Base-by-base conservation (phyloP, 1,140 invertebrate genomes). In the Drosophila yakuba region DNA sequence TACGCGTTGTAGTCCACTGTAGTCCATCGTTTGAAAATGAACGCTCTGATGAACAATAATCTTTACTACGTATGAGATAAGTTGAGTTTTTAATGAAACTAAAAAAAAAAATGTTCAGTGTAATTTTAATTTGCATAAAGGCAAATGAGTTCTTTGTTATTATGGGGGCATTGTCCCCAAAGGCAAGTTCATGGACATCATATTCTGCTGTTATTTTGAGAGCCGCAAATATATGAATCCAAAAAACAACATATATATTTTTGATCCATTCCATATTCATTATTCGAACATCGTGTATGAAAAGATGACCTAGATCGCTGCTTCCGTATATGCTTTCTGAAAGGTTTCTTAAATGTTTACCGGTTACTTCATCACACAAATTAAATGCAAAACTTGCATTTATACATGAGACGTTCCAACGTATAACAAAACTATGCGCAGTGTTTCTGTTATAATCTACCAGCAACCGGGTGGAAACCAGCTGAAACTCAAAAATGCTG, bases 381-480 rank as follows among this genome's bases (percentile, higher is more conserved):
- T 15, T 59, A 45, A 39, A 2, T 2, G 10, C 8, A 10, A 23
- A 59, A 10, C 23, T 32, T 4, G 28, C 0, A 20, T 32, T 12
- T 8, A 50, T 55, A n/a, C 71, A 80, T 4, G 71, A 43, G 0
- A 64, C 17, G 45, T 79, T 61, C 11, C 80, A 10, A 32, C 75
- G 68, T 17, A 92, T 57, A 3, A 92, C 73, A 84, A 92, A 93
- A 17, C 82, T 68, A 51, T 92, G 83, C 1, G 92, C 90, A 8
- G 63, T 23, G 32, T 10, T 32, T 10, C 32, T 32, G 58, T 88
- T 91, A 12, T 62, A 75, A 7, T 90, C 79, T 44, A 92, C 62
- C 51, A 93, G 15, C 44, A 74, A 75, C 61, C 47, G 23, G 3
- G 76, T 64, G 36, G 44, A 12, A 11, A 91, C 54, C 11, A 78